Evolutionary conservation across 2,797 vertebrate genomes (phyloP).

Genomic region (Argentina silus): DNA sequence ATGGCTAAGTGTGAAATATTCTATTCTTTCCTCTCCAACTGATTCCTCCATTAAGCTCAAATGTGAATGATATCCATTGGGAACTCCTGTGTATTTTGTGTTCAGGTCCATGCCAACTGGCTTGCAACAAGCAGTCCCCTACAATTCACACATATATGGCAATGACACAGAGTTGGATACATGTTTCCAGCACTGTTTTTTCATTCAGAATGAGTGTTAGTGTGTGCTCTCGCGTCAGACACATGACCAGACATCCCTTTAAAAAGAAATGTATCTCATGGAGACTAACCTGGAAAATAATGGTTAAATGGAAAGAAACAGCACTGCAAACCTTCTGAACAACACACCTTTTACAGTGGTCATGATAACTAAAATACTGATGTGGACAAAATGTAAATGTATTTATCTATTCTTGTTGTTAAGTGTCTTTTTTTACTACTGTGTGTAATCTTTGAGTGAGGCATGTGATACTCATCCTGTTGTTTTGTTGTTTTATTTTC

Average conservation of each 20-base stretch:
- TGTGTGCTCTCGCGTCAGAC: neutral
- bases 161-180: neutral
- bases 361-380: neutral
- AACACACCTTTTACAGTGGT: no score
- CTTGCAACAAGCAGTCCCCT: no score
- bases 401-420: neutral
- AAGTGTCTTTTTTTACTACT: neutral
- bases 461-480: neutral
- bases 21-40: neutral
- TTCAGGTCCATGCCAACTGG: neutral
- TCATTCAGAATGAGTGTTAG: neutral
- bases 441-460: neutral
- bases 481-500: neutral
- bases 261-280: no score
- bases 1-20: constrained; percentile 11
- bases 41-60: neutral
- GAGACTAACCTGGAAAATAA: no score
- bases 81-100: neutral
- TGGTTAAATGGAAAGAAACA: no score
- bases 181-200: neutral
- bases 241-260: no score
- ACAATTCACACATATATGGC: neutral
- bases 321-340: neutral
- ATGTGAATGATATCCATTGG: neutral
- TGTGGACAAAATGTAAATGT: neutral